phyloP scores from a whole-genome alignment of 2,113 vertebrate genomes.

The Brachirus orientalis region DNA sequence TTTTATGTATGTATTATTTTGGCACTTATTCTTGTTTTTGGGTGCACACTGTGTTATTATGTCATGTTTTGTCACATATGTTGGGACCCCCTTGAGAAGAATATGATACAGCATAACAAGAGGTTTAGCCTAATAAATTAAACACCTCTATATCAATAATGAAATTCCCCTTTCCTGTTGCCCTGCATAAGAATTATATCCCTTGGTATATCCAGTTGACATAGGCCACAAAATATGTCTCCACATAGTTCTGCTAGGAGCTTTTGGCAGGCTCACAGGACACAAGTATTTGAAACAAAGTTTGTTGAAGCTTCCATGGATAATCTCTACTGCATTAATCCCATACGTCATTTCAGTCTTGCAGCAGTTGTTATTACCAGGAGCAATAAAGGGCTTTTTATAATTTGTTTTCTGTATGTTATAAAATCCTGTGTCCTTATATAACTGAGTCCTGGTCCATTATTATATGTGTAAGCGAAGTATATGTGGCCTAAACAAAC shows the following conservation, averaged over 20 bases:
- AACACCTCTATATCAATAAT: background rate
- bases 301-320: constrained; percentile 43
- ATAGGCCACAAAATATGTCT: constrained; percentile 19
- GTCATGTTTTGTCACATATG: too few species aligned
- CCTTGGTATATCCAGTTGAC: constrained; percentile 17
- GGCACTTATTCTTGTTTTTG: too few species aligned
- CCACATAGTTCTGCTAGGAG: constrained; percentile 13
- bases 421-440: constrained; percentile 60
- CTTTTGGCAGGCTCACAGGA: constrained; percentile 23
- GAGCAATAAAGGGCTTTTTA: constrained; percentile 39
- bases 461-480: constrained; percentile 53
- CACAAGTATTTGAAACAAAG: constrained; percentile 48
- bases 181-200: constrained; percentile 17
- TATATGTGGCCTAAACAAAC: constrained; percentile 62
- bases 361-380: constrained; percentile 41
- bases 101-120: too few species aligned
- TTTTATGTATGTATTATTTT: too few species aligned
- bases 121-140: too few species aligned
- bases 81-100: too few species aligned
- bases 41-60: too few species aligned
- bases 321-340: constrained; percentile 55
- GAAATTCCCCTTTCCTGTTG: constrained; percentile 8
- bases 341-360: constrained; percentile 42
- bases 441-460: constrained; percentile 70
- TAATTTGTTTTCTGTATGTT: constrained; percentile 55